Evolutionary conservation across 2,113 vertebrate species (phyloP), one percentile per base, ranked within the genome.

Genomic region (Dipodomys ordii): DNA sequence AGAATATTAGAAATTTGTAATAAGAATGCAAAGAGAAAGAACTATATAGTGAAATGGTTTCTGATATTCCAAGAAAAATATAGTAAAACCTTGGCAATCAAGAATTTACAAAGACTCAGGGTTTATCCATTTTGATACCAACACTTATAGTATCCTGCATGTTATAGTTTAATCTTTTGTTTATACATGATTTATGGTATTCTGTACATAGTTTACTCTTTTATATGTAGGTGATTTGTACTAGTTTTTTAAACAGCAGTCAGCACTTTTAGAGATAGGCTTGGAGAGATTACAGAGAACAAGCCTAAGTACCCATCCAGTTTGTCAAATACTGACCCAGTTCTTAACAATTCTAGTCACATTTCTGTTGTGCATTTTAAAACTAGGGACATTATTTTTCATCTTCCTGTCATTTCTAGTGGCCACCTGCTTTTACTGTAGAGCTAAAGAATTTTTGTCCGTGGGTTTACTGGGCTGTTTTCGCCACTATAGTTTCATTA

Each of bases 51-150:
- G 95, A 97, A 96, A 92, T 93, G 71, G 87, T 95, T 96, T 96
- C 62, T 95, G 28, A 94, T 94, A 93, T 96, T 97, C 95, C 95
- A 92, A 96, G 96, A 97, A 97, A 87, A 95, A 94, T 95, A 94
- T 67, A 78, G 78, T 92, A 94, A 96, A 94, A 94, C 83, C 65
- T 68, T 86, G n/a, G 23, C 87, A 91, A 44, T 90, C 44, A 85
- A 92, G 76, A 94, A 94, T 18, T 96, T 87, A 84, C 18, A 71
- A 84, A 82, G 85, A 87, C 20, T 27, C 25, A 94, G 35, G 32
- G 27, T 76, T 91, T 94, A 67, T 84, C 72, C 25, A 57, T 87
- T 92, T 93, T 82, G 95, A 84, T 93, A 65, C 44, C n/a, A 89
- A 25, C 57, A 83, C 88, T 95, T 93, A 0, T 18, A 35, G 65